phyloP scores from a whole-genome alignment of 2,797 vertebrate genomes.

The Saxicola maurus region DNA sequence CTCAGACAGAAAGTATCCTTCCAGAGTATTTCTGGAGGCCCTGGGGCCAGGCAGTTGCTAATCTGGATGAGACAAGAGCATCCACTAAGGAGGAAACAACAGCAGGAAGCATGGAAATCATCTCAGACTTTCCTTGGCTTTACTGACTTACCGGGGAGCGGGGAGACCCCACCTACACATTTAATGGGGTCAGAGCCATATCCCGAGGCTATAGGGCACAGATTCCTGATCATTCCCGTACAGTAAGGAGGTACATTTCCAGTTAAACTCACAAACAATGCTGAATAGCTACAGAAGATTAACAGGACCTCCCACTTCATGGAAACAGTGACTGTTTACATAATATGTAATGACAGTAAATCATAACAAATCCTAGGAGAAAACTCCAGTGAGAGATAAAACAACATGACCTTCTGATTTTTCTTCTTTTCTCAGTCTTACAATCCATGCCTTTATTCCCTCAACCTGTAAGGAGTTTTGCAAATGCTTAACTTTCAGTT shows the following conservation, averaged over 20 bases:
- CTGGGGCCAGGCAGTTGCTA: background rate
- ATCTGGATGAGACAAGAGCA: background rate
- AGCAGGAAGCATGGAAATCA: constrained; percentile 20
- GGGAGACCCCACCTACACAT: constrained; percentile 17
- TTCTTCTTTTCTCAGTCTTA: constrained; percentile 23
- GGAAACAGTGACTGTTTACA: constrained; percentile 66
- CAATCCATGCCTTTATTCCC: background rate
- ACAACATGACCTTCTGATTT: constrained; percentile 43
- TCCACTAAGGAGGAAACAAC: background rate
- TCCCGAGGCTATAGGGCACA: background rate
- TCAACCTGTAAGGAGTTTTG: background rate
- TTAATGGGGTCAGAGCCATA: constrained; percentile 8
- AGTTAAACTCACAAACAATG: constrained; percentile 49
- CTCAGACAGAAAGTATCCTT: background rate
- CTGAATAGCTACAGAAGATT: constrained; percentile 43
- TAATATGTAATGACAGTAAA: constrained; percentile 54
- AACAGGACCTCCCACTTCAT: constrained; percentile 56
- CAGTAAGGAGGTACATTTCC: constrained; percentile 37
- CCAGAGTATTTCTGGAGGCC: background rate
- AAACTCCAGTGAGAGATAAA: constrained; percentile 45
- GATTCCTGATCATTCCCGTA: constrained; percentile 15
- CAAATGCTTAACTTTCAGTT: background rate
- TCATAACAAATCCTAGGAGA: constrained; percentile 59
- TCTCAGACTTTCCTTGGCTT: constrained; percentile 1
- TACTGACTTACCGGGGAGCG: background rate